phyloP scores from a whole-genome alignment of 2,113 vertebrate genomes.

The Mustelus asterias region DNA sequence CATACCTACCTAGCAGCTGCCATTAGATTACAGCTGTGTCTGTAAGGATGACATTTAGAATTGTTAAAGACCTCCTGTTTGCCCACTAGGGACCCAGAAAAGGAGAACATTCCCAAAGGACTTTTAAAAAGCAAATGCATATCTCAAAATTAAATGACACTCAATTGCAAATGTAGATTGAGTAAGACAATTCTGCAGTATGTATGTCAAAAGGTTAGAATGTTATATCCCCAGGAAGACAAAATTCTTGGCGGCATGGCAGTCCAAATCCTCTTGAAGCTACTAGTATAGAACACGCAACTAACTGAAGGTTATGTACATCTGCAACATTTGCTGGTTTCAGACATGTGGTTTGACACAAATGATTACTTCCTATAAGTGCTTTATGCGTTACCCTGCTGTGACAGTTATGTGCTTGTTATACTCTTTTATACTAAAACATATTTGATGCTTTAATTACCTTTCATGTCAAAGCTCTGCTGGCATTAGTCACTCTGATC shows the following conservation, averaged over 20 bases:
- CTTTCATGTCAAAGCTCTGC: background rate
- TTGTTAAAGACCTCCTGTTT: background rate
- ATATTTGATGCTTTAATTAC: background rate
- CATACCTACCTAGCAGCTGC: background rate
- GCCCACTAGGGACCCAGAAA: background rate
- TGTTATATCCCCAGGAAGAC: background rate
- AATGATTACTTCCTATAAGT: background rate
- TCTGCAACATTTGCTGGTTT: background rate
- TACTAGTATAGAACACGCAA: background rate
- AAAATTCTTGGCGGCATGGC: background rate
- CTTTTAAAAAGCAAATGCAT: background rate
- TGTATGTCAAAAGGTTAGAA: background rate
- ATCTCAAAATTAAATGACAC: background rate
- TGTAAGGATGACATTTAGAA: background rate
- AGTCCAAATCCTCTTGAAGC: background rate
- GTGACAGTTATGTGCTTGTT: background rate
- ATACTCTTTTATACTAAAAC: background rate
- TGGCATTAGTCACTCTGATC: background rate
- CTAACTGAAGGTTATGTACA: background rate
- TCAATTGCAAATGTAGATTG: background rate
- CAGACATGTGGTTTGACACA: background rate
- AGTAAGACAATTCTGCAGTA: background rate
- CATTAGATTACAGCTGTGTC: background rate
- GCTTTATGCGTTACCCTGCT: background rate
- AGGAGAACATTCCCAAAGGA: background rate